Evolutionary conservation across 2,797 vertebrate species (phyloP).

Genomic region (Enteromius trimaculatus): DNA sequence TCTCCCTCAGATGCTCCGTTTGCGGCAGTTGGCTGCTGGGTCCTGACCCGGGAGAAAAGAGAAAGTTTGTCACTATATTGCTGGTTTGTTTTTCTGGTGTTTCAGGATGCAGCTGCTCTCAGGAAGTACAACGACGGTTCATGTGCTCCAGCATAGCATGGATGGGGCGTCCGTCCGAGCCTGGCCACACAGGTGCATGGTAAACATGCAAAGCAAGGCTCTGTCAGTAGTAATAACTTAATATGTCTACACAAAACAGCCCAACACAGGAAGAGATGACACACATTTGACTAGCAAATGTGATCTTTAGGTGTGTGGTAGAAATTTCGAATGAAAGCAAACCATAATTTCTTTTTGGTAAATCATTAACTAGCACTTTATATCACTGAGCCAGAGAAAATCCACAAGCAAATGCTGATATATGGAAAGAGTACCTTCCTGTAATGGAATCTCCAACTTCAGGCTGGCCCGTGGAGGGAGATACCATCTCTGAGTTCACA

Average conservation of each 20-base stretch:
- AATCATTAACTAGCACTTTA: conserved; percentile 41
- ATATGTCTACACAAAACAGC: conserved; percentile 39
- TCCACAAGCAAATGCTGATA: conserved; percentile 12
- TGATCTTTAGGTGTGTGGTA: conserved; percentile 55
- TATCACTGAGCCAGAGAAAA: conserved; percentile 8
- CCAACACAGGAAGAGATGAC: conserved; percentile 36
- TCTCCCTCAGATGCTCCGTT: conserved; percentile 38
- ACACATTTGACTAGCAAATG: conserved; percentile 80
- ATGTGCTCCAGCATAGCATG: conserved; percentile 2
- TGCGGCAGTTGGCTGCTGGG: neutral
- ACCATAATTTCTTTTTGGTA: conserved; percentile 25
- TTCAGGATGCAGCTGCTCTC: conserved; percentile 62
- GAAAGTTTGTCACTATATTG: neutral
- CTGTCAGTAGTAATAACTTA: conserved; percentile 27
- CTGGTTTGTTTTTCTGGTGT: neutral
- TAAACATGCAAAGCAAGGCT: conserved; percentile 54
- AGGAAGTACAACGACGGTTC: neutral
- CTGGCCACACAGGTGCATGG: conserved; percentile 46
- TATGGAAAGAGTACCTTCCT: conserved; percentile 63
- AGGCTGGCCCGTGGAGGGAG: conserved; percentile 40
- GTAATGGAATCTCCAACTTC: conserved; percentile 48
- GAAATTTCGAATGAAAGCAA: conserved; percentile 11
- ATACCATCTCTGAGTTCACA: conserved; percentile 38
- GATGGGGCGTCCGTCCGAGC: neutral
- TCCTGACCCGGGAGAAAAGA: conserved; percentile 6